A percentile compares a stretch with the other conserved stretches of the same genome.
Evolutionary conservation across 2,797 vertebrate species (phyloP).

Genomic region (Hozukius guyotensis): DNA sequence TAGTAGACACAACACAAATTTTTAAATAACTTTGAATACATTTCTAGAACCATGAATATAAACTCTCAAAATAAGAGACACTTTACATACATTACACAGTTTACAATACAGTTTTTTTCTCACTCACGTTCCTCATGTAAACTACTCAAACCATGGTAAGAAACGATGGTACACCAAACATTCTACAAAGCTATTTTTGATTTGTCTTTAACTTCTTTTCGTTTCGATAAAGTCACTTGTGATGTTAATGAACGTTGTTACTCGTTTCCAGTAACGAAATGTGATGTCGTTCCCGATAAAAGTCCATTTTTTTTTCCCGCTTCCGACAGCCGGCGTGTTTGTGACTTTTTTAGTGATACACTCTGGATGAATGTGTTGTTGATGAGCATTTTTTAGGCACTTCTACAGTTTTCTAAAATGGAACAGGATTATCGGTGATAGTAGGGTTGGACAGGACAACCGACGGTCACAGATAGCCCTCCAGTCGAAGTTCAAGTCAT

Average conservation of each 20-base stretch:
- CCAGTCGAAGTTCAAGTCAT: conserved; percentile 80
- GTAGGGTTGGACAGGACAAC: conserved; percentile 73
- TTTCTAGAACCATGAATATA: conserved; percentile 78
- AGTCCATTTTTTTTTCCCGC: conserved; percentile 24
- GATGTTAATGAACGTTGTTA: conserved; percentile 47
- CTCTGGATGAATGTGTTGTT: conserved; percentile 70
- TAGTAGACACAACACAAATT: conserved; percentile 73
- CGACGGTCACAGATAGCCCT: conserved; percentile 78
- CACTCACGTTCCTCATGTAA: conserved; percentile 79
- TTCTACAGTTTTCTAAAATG: conserved; percentile 85
- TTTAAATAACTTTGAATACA: conserved; percentile 78
- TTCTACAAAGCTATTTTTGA: conserved; percentile 76
- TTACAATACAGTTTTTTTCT: conserved; percentile 74
- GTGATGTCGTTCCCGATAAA: conserved; percentile 35
- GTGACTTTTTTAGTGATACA: conserved; percentile 54
- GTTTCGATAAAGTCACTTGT: conserved; percentile 71
- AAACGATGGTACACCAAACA: conserved; percentile 76
- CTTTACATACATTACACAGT: conserved; percentile 81
- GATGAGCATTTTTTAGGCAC: conserved; percentile 84
- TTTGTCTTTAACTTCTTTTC: conserved; percentile 60
- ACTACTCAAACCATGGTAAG: conserved; percentile 76
- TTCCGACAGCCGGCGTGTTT: conserved; percentile 43
- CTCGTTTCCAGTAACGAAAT: not conserved
- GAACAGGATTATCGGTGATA: conserved; percentile 82
- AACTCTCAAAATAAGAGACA: conserved; percentile 80